These are phyloP conservation scores for Amblyornis subalaris DNA, from an alignment of 2,113 vertebrate species.

Conservation along the genomic window DNA sequence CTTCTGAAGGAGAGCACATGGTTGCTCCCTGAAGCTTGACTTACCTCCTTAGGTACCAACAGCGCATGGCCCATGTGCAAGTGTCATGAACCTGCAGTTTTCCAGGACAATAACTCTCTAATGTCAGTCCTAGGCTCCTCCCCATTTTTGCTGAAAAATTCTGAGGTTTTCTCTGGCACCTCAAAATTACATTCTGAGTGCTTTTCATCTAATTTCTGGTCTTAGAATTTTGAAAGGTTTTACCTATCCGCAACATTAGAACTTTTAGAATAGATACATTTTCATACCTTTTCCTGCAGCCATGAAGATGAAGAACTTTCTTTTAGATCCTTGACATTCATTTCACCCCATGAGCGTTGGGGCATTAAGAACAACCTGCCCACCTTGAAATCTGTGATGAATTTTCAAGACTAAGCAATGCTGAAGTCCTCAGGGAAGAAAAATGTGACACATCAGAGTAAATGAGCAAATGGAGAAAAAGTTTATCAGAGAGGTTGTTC, in stretches of 20 bases:
- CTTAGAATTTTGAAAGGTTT: neutral
- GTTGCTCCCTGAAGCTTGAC: neutral
- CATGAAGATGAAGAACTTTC: neutral
- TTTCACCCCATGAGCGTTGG: neutral
- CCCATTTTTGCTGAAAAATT: neutral
- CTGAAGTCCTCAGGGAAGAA: neutral
- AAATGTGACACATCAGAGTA: neutral
- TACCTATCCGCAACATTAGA: no score
- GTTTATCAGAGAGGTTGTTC: neutral
- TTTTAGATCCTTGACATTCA: neutral
- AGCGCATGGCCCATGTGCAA: neutral
- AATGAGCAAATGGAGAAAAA: neutral
- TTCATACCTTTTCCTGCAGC: neutral
- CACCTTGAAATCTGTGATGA: neutral
- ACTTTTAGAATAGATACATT: neutral
- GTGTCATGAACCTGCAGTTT: neutral
- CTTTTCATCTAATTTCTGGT: neutral
- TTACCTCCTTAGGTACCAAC: neutral
- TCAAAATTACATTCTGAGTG: neutral
- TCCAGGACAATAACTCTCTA: neutral
- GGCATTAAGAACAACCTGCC: neutral
- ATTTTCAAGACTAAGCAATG: neutral
- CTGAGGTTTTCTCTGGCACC: neutral
- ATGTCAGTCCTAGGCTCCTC: neutral
- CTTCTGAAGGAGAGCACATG: fast-evolving